Base-by-base conservation (phyloP, 1,140 invertebrate genomes). In the Diabrotica virgifera region DNA sequence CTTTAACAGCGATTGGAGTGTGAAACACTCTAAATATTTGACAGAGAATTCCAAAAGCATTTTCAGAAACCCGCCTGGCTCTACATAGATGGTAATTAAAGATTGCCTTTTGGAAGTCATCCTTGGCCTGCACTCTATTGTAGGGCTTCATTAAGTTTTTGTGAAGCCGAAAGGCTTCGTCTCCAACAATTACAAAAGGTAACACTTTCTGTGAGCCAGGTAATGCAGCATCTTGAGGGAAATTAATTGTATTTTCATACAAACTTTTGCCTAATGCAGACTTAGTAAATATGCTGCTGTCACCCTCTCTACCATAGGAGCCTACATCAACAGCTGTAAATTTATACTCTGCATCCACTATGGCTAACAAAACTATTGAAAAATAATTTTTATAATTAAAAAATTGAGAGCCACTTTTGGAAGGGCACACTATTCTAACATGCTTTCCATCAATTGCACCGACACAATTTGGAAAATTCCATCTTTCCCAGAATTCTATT, bases 381-480 rank as follows among this genome's bases (percentile, higher is more conserved):
- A 78, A 81, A 55, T 72, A 76, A 4, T 72, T 51, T 69, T 83
- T 83, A 53, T 82, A 81, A 66, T 83, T 82, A 59, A 72, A 80
- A 70, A 68, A 82, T 6, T 68, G 50, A 6, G 73, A 69, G 53
- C 80, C 80, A 46, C 70, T 71, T 52, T 73, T 72, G 36, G 46
- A n/a, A 36, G 79, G 79, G 54, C 63, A 61, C 10, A 61, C 40
- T 65, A 80, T 74, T 59, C 60, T 66, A 8, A 81, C 71, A 71
- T 81, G 78, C 70, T 82, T 82, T n/a, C 80, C 79, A 71, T 83
- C 80, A 8, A 84, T 62, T 6, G 79, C 76, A 10, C 81, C 80
- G 36, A 82, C 62, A 67, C 79, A 82, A 56, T 79, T 70, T 36
- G 81, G 80, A 72, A 83, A 82, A 71, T 81, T 76, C 77, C 79